Evolutionary conservation across 2,113 vertebrate species (phyloP).

Genomic region (Gobiocypris rarus): DNA sequence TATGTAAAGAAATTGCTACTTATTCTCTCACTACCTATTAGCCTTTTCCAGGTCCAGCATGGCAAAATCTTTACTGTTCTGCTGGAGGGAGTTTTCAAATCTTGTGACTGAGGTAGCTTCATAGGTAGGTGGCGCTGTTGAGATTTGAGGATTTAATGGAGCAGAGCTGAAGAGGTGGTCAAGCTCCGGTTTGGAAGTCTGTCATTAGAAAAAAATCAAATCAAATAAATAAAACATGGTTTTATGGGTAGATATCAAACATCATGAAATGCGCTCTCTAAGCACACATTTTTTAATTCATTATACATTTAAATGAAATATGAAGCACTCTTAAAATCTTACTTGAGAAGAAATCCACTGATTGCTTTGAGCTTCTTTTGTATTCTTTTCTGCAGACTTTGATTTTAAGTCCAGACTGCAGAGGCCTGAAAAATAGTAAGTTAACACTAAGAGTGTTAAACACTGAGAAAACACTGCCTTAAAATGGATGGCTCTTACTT

Average conservation of each 20-base stretch:
- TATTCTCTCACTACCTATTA: conserved; percentile 54
- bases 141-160: conserved; percentile 60
- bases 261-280: background rate
- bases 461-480: background rate
- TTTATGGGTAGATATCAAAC: background rate
- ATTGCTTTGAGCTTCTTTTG: conserved; percentile 70
- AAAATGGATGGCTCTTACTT: background rate
- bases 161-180: conserved; percentile 76
- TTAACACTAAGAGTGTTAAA: conserved; percentile 32
- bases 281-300: too few relatives aligned
- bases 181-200: conserved; percentile 66
- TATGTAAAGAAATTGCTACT: too few relatives aligned
- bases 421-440: conserved; percentile 74
- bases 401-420: conserved; percentile 73
- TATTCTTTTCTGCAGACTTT: conserved; percentile 56
- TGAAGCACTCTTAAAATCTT: conserved; percentile 9
- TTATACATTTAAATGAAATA: too few relatives aligned
- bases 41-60: conserved; percentile 68
- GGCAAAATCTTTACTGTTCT: conserved; percentile 65
- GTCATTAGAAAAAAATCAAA: background rate
- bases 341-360: conserved; percentile 81
- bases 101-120: conserved; percentile 44
- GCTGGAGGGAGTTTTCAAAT: conserved; percentile 44
- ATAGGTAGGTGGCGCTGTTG: conserved; percentile 58
- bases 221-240: background rate